Conservation (phyloP, 2,113 vertebrate species). For the Corythornis vintsioides region DNA sequence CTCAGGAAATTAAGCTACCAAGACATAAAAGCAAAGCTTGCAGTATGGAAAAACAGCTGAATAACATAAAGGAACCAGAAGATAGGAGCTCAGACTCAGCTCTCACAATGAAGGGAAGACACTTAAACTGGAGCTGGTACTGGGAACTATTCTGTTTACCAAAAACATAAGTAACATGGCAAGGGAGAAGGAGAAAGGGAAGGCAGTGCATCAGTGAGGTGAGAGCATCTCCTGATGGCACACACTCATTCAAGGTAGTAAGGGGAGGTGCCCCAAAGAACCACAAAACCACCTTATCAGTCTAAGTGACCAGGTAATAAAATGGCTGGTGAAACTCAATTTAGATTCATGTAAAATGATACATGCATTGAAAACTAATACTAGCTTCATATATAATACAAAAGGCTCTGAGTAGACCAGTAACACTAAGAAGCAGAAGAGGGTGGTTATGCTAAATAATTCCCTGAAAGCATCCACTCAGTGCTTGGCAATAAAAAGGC, state of each 20-base stretch:
- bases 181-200: not conserved
- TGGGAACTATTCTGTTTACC: not conserved
- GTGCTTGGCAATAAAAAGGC: not conserved
- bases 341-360: conserved; percentile 16
- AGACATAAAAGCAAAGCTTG: not conserved
- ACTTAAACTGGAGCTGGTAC: not conserved
- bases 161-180: not conserved
- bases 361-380: not conserved
- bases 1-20: not conserved
- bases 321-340: conserved; percentile 4
- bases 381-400: conserved; percentile 51
- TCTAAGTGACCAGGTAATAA: not conserved
- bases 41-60: not conserved
- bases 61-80: not conserved
- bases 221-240: not conserved
- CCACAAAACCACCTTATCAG: not conserved
- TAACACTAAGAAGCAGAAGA: not conserved
- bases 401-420: not conserved
- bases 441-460: not conserved
- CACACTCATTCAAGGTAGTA: not conserved
- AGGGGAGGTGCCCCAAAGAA: not conserved
- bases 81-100: not conserved
- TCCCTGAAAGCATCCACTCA: not conserved
- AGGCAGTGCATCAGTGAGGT: not conserved
- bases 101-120: not conserved